A percentile compares a stretch with the other conserved stretches of the same genome.
These are phyloP conservation scores for Dallia pectoralis DNA, from an alignment of 2,797 vertebrate genomes.

Conservation along the genomic window DNA sequence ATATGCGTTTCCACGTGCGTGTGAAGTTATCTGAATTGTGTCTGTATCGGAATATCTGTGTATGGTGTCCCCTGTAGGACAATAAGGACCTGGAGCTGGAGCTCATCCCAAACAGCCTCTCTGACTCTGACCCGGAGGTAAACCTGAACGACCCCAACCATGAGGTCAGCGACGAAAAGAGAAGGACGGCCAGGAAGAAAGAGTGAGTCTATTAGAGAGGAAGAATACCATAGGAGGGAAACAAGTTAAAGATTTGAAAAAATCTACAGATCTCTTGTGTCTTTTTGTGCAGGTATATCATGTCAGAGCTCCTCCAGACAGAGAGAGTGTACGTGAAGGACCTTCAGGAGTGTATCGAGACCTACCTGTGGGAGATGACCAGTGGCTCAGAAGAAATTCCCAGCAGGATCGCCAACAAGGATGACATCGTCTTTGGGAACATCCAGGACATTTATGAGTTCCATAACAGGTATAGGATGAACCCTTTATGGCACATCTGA, in stretches of 20 bases:
- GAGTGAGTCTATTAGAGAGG: constrained; percentile 88
- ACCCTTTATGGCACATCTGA: neutral
- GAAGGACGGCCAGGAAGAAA: constrained; percentile 81
- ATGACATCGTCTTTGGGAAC: constrained; percentile 95
- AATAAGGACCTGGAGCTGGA: constrained; percentile 94
- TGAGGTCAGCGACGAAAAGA: constrained; percentile 94
- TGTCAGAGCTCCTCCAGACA: constrained; percentile 96
- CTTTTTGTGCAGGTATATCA: constrained; percentile 79
- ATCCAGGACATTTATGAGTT: constrained; percentile 99
- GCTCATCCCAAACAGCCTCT: constrained; percentile 94
- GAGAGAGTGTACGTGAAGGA: constrained; percentile 95
- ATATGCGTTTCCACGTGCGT: neutral
- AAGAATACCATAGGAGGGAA: neutral
- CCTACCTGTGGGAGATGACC: constrained; percentile 98
- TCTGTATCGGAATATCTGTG: too few species aligned
- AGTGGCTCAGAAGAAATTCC: constrained; percentile 95
- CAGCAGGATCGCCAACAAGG: constrained; percentile 88
- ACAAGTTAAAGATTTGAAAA: neutral
- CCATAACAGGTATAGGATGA: constrained; percentile 70
- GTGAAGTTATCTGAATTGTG: neutral
- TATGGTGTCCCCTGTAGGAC: constrained; percentile 72
- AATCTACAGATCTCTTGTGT: neutral
- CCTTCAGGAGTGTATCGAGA: constrained; percentile 96
- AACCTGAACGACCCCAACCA: constrained; percentile 92
- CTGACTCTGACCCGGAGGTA: constrained; percentile 92